Percentiles rank a stretch among this genome's conserved stretches.
These are phyloP conservation scores for Geococcyx californianus DNA, from an alignment of 2,113 vertebrate species.

Conservation along the genomic window DNA sequence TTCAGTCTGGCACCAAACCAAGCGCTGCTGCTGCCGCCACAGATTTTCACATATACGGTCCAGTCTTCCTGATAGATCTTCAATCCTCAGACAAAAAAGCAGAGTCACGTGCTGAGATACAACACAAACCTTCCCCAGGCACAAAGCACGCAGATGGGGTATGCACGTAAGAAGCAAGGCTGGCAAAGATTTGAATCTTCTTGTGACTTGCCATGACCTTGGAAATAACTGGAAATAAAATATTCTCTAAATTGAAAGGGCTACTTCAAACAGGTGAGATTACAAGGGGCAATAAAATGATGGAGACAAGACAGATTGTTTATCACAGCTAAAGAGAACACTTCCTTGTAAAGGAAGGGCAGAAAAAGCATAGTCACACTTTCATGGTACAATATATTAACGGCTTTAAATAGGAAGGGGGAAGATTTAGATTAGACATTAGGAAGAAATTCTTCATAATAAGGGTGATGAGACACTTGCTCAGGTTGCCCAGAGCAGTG, in stretches of 20 bases:
- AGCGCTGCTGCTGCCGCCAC: not conserved
- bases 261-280: not conserved
- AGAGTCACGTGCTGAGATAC: not conserved
- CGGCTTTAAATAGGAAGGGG: too few species aligned
- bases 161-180: fast-evolving
- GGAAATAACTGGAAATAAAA: not conserved
- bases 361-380: not conserved
- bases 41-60: fast-evolving
- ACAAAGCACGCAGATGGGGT: not conserved
- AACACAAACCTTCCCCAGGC: too few species aligned
- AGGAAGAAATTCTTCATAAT: too few species aligned
- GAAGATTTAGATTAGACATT: too few species aligned
- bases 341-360: not conserved
- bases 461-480: too few species aligned
- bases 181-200: not conserved
- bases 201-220: not conserved
- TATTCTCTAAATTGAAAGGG: not conserved
- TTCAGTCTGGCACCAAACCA: not conserved
- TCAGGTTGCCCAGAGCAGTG: too few species aligned
- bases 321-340: not conserved
- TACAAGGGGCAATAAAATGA: not conserved
- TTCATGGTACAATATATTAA: not conserved
- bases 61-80: not conserved
- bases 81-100: not conserved
- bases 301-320: not conserved